Conservation (phyloP, 2,113 vertebrate genomes). For the Caranx melampygus region DNA sequence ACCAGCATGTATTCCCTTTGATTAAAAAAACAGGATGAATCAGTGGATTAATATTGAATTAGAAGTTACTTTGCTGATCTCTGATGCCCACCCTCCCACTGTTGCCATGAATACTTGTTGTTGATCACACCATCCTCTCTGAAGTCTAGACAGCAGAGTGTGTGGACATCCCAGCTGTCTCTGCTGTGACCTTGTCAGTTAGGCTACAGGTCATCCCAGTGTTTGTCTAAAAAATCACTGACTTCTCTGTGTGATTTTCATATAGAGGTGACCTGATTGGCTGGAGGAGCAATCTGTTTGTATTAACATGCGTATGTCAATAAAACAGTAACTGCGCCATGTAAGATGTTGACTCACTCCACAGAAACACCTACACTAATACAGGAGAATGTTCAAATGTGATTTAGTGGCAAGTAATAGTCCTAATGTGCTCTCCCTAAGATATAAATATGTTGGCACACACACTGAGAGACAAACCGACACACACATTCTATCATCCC, state of each 20-base stretch:
- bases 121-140: slow-evolving; percentile 6
- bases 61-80: not conserved
- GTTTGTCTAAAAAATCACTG: not conserved
- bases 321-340: not conserved
- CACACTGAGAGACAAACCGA: slow-evolving; percentile 22
- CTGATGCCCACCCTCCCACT: not conserved
- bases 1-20: not conserved
- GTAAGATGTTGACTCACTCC: slow-evolving; percentile 1
- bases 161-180: slow-evolving; percentile 23
- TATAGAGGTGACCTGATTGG: not conserved
- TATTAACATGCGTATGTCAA: not conserved
- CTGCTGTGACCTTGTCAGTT: slow-evolving; percentile 7
- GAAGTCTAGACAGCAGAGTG: slow-evolving; percentile 25
- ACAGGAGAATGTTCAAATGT: slow-evolving; percentile 30
- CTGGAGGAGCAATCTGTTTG: not conserved
- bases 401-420: slow-evolving; percentile 60
- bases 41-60: not conserved
- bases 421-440: slow-evolving; percentile 39
- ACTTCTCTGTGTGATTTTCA: not conserved
- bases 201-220: not conserved
- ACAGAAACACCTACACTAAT: slow-evolving; percentile 23
- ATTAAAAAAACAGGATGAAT: not conserved
- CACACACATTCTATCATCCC: slow-evolving; percentile 48
- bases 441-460: slow-evolving; percentile 30
- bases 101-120: no score